phyloP scores from a whole-genome alignment of 1,140 invertebrate species.

The Harlomillsia oculata region DNA sequence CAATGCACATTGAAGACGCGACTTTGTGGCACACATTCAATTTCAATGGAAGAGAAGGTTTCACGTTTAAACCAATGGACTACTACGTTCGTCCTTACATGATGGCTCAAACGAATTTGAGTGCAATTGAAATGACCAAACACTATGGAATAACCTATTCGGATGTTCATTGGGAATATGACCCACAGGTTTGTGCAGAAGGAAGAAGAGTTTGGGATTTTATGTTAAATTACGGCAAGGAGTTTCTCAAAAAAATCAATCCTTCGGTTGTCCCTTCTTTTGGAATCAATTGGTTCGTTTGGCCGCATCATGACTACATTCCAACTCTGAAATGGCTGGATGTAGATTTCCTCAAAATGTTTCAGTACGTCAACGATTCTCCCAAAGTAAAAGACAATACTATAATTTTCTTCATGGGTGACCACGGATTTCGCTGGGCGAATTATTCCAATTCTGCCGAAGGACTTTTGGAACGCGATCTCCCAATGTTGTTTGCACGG shows the following conservation, averaged over 20 bases:
- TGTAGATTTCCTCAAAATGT: slow-evolving; percentile 6
- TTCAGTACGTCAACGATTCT: neutral
- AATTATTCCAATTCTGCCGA: slow-evolving; percentile 18
- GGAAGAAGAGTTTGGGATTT: slow-evolving; percentile 9
- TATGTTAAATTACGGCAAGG: slow-evolving; percentile 10
- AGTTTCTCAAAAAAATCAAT: slow-evolving; percentile 12
- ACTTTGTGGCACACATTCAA: slow-evolving; percentile 6
- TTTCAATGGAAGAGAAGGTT: slow-evolving; percentile 13
- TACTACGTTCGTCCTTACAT: slow-evolving; percentile 17
- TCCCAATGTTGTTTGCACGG: slow-evolving; percentile 16
- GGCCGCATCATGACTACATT: slow-evolving; percentile 14
- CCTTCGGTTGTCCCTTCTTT: slow-evolving; percentile 9
- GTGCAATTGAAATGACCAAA: neutral
- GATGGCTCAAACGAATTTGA: neutral
- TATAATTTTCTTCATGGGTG: slow-evolving; percentile 18
- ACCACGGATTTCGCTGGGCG: slow-evolving; percentile 11
- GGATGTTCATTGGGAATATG: neutral
- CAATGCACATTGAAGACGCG: slow-evolving; percentile 18
- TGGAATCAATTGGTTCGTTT: slow-evolving; percentile 10
- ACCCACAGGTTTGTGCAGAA: slow-evolving; percentile 12
- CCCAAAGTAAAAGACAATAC: slow-evolving; percentile 13
- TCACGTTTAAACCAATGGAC: slow-evolving; percentile 17
- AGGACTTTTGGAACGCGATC: slow-evolving; percentile 15
- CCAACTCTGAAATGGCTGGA: slow-evolving; percentile 4
- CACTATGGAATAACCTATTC: neutral